phyloP scores from a whole-genome alignment of 2,888 invertebrate genomes.

The Drosophila kuntzei region DNA sequence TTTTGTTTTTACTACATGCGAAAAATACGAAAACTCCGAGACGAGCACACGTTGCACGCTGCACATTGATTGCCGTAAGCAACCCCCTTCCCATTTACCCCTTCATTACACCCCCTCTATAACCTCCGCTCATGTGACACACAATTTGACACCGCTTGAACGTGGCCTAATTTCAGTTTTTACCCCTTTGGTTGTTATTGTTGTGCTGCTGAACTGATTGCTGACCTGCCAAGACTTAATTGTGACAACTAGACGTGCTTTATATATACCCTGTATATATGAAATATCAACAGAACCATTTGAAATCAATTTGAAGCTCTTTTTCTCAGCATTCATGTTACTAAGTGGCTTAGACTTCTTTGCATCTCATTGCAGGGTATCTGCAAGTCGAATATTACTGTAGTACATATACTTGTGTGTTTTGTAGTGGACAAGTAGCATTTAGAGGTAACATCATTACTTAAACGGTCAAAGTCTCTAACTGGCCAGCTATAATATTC shows the following conservation, averaged over 20 bases:
- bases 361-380: background rate
- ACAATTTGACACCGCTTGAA: constrained; percentile 57
- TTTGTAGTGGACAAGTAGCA: constrained; percentile 1
- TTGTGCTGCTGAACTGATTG: constrained; percentile 34
- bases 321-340: background rate
- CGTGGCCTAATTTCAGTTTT: constrained; percentile 62
- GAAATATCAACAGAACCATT: background rate
- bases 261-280: constrained; percentile 6
- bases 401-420: background rate
- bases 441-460: background rate
- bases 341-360: background rate
- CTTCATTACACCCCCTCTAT: background rate
- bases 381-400: background rate
- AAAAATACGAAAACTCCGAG: constrained; percentile 42
- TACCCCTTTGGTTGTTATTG: constrained; percentile 26
- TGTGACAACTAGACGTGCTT: constrained; percentile 39
- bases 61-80: constrained; percentile 57
- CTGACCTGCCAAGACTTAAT: constrained; percentile 27
- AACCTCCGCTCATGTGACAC: constrained; percentile 23
- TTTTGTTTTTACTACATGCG: constrained; percentile 30
- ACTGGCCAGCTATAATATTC: background rate
- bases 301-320: background rate
- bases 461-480: background rate
- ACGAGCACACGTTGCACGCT: constrained; percentile 32
- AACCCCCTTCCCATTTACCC: background rate